Evolutionary conservation across 2,888 invertebrate species (phyloP).

Genomic region (Philaethria dido): DNA sequence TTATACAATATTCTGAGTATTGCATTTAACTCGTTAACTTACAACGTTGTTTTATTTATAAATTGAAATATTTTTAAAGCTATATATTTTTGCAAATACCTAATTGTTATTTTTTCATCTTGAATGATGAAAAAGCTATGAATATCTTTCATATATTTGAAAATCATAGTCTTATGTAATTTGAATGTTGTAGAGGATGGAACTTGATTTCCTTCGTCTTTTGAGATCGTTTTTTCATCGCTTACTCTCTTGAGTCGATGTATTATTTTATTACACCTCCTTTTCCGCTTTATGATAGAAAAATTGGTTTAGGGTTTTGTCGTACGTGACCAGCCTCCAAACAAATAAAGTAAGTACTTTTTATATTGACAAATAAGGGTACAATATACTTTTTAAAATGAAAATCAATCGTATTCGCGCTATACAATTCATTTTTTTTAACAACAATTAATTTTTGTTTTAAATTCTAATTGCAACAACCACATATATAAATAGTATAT

Average conservation of each 20-base stretch:
- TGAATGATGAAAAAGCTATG: neutral
- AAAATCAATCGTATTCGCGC: too few species aligned
- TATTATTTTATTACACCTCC: constrained; percentile 1
- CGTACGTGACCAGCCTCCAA: constrained; percentile 10
- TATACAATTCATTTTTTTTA: too few species aligned
- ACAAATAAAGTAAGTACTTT: neutral
- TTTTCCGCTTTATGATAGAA: constrained; percentile 1
- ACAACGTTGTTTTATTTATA: constrained; percentile 17
- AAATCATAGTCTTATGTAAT: neutral
- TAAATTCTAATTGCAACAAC: too few species aligned
- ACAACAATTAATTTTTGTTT: too few species aligned
- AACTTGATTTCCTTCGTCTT: neutral
- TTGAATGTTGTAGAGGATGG: too few species aligned
- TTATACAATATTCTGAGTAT: constrained; percentile 4
- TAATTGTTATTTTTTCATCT: neutral
- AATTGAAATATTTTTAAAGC: neutral
- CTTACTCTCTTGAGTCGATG: constrained; percentile 1
- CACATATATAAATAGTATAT: too few species aligned
- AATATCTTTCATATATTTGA: too few species aligned
- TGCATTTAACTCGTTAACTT: constrained; percentile 20
- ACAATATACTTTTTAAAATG: too few species aligned
- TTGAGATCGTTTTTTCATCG: neutral
- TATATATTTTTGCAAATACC: neutral
- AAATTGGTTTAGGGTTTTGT: neutral
- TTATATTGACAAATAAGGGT: too few species aligned